Conservation (phyloP, 2,888 invertebrate species). For the Macroteleia sp. region DNA sequence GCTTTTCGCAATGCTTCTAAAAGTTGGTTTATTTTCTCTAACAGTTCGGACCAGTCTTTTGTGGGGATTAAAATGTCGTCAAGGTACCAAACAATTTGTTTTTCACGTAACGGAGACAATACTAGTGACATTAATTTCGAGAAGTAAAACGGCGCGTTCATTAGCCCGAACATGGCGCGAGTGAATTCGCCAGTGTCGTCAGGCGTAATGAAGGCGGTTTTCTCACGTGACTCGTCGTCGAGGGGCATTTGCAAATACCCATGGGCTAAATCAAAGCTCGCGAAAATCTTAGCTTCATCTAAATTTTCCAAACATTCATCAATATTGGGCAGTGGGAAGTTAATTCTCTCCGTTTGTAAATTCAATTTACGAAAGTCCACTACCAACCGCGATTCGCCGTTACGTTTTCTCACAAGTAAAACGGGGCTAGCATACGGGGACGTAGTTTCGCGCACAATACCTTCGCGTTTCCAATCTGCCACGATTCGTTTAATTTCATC, state of each 20-base stretch:
- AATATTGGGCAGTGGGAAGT: conserved; percentile 51
- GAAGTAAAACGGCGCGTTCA: conserved; percentile 73
- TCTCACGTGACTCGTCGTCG: conserved; percentile 35
- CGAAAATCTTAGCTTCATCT: conserved; percentile 17
- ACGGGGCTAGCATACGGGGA: conserved; percentile 36
- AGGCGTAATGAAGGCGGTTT: conserved; percentile 67
- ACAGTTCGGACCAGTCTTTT: neutral
- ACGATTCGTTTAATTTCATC: conserved; percentile 51
- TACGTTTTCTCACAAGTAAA: conserved; percentile 44
- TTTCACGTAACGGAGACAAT: neutral
- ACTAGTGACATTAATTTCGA: conserved; percentile 50
- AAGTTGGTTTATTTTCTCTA: too few relatives aligned
- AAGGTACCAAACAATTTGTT: neutral
- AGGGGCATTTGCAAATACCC: conserved; percentile 57
- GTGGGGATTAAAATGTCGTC: conserved; percentile 5
- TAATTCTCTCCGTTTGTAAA: conserved; percentile 44
- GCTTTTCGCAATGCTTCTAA: too few relatives aligned
- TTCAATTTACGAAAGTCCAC: conserved; percentile 61
- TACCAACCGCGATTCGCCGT: conserved; percentile 54
- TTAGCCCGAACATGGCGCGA: conserved; percentile 69
- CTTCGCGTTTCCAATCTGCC: conserved; percentile 45
- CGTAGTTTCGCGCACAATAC: conserved; percentile 46
- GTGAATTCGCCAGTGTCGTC: conserved; percentile 68
- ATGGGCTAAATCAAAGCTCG: conserved; percentile 38
- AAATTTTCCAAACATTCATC: conserved; percentile 17